Evolutionary conservation across 2,797 vertebrate species (phyloP).

Genomic region (Borostomias antarcticus): DNA sequence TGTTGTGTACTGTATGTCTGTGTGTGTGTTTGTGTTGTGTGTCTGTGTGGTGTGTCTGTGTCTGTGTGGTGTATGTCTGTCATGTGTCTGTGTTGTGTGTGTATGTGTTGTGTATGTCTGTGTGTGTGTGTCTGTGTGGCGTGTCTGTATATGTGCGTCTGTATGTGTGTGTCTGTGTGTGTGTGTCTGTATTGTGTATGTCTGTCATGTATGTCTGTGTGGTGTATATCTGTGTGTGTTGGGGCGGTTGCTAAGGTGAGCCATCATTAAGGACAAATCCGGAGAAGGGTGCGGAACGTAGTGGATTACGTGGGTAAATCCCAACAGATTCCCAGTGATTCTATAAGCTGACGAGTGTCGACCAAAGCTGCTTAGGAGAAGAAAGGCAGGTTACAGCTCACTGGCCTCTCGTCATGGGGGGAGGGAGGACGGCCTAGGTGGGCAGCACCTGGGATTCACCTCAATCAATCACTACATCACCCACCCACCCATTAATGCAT

Average conservation of each 20-base stretch:
- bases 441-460: no score
- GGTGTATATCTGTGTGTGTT: no score
- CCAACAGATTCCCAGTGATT: background rate
- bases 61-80: no score
- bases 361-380: slow-evolving; percentile 7
- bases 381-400: background rate
- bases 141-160: background rate
- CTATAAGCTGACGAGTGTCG: background rate
- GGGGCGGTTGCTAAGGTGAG: background rate
- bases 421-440: background rate
- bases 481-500: no score
- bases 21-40: no score
- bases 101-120: no score
- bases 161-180: no score
- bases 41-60: no score
- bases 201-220: background rate
- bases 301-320: slow-evolving; percentile 2
- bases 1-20: no score
- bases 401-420: background rate
- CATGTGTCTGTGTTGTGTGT: no score
- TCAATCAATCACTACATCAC: no score
- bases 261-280: background rate
- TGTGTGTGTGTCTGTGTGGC: background rate
- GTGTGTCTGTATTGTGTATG: no score
- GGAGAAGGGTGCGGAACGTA: background rate